Evolutionary conservation across 2,888 invertebrate genomes (phyloP).

Genomic region (Ochlodes sylvanus): DNA sequence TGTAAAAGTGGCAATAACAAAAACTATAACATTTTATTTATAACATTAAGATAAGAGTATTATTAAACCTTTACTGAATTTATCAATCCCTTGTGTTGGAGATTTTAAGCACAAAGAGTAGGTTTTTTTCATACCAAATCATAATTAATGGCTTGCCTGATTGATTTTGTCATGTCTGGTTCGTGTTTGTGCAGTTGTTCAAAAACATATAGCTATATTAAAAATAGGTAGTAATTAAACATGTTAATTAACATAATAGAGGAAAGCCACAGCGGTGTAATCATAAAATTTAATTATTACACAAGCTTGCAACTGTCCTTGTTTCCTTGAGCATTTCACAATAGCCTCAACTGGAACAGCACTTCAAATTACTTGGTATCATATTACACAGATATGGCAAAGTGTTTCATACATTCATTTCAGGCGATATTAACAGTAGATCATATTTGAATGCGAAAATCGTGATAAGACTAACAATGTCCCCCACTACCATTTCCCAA

Average conservation of each 20-base stretch:
- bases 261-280: background rate
- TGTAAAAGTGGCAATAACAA: too few species aligned
- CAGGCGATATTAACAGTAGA: slow-evolving; percentile 19
- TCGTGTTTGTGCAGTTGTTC: background rate
- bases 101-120: too few species aligned
- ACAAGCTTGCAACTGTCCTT: slow-evolving; percentile 28
- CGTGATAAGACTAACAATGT: slow-evolving; percentile 41
- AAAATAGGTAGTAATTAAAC: background rate
- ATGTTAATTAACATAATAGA: background rate
- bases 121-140: too few species aligned
- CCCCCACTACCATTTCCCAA: slow-evolving; percentile 46
- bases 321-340: slow-evolving; percentile 39
- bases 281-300: slow-evolving; percentile 7
- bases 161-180: background rate
- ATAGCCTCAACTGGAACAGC: slow-evolving; percentile 18
- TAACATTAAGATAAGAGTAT: too few species aligned
- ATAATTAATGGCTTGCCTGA: background rate
- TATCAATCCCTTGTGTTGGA: too few species aligned
- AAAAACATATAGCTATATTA: background rate
- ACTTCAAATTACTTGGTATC: slow-evolving; percentile 34
- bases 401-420: slow-evolving; percentile 27
- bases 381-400: slow-evolving; percentile 23
- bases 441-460: slow-evolving; percentile 19
- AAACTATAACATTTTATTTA: too few species aligned
- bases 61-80: too few species aligned